Conservation (phyloP, 1,140 invertebrate species). For the Drosophila bocki region DNA sequence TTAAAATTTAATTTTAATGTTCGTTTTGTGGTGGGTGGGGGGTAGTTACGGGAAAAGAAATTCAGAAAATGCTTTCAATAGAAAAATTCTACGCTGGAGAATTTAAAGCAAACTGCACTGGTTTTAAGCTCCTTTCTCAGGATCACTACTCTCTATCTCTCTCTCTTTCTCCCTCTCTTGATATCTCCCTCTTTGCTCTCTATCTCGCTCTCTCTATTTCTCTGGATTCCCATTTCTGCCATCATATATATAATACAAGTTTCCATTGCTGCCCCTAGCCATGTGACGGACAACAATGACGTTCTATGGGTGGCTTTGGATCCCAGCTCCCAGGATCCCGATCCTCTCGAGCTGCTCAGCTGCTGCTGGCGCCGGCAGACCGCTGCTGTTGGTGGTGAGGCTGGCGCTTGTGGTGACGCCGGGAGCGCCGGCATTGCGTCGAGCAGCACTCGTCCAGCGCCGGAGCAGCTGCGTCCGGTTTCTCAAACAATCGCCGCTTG, state of each 20-base stretch:
- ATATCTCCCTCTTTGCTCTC: slow-evolving; percentile 11
- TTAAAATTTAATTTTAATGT: slow-evolving; percentile 52
- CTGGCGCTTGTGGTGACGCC: slow-evolving; percentile 85
- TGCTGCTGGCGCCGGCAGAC: slow-evolving; percentile 21
- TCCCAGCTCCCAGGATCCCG: slow-evolving; percentile 19
- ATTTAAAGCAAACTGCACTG: slow-evolving; percentile 81
- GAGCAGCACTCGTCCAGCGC: slow-evolving; percentile 87
- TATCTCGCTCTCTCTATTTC: not conserved
- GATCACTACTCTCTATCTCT: slow-evolving; percentile 4
- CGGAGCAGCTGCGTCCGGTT: slow-evolving; percentile 62
- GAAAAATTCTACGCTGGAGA: slow-evolving; percentile 62
- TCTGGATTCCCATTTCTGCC: slow-evolving; percentile 26
- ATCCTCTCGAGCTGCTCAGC: slow-evolving; percentile 31
- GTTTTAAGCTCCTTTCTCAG: slow-evolving; percentile 44
- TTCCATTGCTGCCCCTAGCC: slow-evolving; percentile 45
- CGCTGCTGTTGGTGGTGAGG: slow-evolving; percentile 66
- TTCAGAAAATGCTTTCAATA: slow-evolving; percentile 70
- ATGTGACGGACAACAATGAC: slow-evolving; percentile 26
- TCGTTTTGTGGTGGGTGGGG: slow-evolving; percentile 20
- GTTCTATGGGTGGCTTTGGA: slow-evolving; percentile 23
- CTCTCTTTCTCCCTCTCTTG: not conserved
- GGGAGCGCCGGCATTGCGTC: slow-evolving; percentile 86
- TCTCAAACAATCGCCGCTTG: slow-evolving; percentile 82
- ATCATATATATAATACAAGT: slow-evolving; percentile 72
- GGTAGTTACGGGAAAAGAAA: slow-evolving; percentile 35